Evolutionary conservation across 2,113 vertebrate genomes (phyloP), one percentile per base, ranked within the genome.

Genomic region (Cacatua alba): DNA sequence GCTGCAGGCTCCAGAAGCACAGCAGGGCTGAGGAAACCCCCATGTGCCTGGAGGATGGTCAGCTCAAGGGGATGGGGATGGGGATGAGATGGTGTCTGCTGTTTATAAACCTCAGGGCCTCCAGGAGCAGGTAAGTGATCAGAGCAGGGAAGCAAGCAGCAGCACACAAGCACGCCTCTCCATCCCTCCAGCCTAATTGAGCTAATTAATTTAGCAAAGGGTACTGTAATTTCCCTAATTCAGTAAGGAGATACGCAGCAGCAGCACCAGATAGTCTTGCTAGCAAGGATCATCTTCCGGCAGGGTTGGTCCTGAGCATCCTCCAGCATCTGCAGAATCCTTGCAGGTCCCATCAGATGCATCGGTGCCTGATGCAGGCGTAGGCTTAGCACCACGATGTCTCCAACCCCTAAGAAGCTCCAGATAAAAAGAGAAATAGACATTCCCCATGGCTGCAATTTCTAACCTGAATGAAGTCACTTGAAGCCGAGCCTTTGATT

Each of bases 171-270:
- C 41, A 18, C 1, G 16, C 51, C 70, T 80, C 92, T 92, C 57
- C 86, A 75, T 74, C 65, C 79, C 82, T 89, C 80, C 82, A 90
- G 93, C 71, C 85, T 96, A 82, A 92, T 63, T 65, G 78, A 65
- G 76, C 88, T 97, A 95, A 96, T 94, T 95, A 94, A 96, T 93
- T 97, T 95, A 94, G 79, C 48, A 41, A 81, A 86, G 85, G 10
- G 16, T 67, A 11, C 88, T 52, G 70, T 85, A 77, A 95, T 92
- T 95, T 91, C 79, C 81, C 88, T 94, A 81, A 94, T 94, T 88
- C 75, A 15, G 44, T 65, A 88, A 46, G 86, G 67, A 86, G 70
- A 71, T 71, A 65, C 10, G 2, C 49, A 88, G 87, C 84, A 71
- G 71, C 81, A 76, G 77, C 19, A 77, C 48, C 81, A 74, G 59